Percentiles rank a stretch among this genome's conserved stretches.
Evolutionary conservation across 2,888 invertebrate species (phyloP).

Genomic region (Exocentrus adspersus): DNA sequence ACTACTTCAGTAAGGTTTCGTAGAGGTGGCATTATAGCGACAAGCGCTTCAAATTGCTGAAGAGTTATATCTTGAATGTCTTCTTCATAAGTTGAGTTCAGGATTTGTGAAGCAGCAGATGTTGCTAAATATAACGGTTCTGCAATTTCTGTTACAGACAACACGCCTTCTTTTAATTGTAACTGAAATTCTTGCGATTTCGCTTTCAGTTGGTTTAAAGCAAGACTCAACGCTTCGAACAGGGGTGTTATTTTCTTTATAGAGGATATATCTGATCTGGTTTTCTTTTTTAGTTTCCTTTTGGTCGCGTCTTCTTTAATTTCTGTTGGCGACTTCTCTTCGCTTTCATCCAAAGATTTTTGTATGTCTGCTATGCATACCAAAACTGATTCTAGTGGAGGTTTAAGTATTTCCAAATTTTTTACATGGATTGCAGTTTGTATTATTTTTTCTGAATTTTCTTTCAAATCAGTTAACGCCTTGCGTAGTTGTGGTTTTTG

Average conservation of each 20-base stretch:
- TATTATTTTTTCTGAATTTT: constrained; percentile 10
- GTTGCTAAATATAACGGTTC: constrained; percentile 18
- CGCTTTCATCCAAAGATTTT: neutral
- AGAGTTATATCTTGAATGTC: neutral
- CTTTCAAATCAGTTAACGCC: constrained; percentile 21
- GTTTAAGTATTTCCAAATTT: neutral
- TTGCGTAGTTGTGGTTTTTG: constrained; percentile 26
- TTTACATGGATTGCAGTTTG: neutral
- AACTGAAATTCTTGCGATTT: neutral
- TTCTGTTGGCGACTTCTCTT: neutral
- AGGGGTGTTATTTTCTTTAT: neutral
- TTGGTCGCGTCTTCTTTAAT: neutral
- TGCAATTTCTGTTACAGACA: constrained; percentile 41
- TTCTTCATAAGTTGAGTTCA: neutral
- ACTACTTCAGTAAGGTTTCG: neutral
- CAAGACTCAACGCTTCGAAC: neutral
- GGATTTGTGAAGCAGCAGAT: neutral
- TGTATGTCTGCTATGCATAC: neutral
- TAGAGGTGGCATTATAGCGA: neutral
- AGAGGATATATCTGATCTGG: neutral
- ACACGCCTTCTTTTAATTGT: constrained; percentile 36
- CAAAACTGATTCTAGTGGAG: neutral
- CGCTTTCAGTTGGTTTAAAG: constrained; percentile 1
- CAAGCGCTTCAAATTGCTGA: neutral
- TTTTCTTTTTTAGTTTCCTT: neutral